A percentile compares a stretch with the other conserved stretches of the same genome.
Conservation (phyloP, 2,888 invertebrate species). For the Pantelozetes paolii region DNA sequence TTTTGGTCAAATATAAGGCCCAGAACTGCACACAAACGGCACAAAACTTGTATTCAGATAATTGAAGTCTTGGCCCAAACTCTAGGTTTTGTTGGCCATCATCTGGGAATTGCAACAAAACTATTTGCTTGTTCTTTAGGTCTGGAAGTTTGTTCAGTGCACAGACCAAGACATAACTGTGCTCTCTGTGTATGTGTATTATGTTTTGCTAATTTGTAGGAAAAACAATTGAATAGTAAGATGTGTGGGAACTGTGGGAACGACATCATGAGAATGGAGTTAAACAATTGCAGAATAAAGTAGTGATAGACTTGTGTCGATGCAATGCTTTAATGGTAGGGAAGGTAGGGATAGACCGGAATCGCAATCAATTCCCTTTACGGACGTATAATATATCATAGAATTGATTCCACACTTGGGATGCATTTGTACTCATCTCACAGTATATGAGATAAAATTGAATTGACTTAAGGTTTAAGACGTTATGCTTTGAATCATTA, state of each 20-base stretch:
- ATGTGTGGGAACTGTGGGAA: neutral
- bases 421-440: conserved; percentile 21
- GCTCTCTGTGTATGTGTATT: neutral
- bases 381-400: conserved; percentile 19
- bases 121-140: neutral
- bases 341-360: neutral
- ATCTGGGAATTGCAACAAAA: neutral
- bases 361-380: conserved; percentile 20
- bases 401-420: conserved; percentile 14
- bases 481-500: conserved; percentile 4
- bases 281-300: neutral
- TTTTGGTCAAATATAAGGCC: neutral
- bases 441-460: conserved; percentile 19
- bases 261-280: neutral
- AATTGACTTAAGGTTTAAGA: conserved; percentile 24
- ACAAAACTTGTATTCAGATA: neutral
- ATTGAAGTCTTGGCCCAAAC: neutral
- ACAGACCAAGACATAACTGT: neutral
- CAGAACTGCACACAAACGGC: neutral
- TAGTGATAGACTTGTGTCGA: neutral
- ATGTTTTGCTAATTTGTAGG: conserved; percentile 6
- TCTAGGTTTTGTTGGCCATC: neutral
- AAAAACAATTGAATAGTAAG: conserved; percentile 11
- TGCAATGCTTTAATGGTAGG: neutral
- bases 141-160: neutral